These are phyloP conservation scores for Pammene fasciana DNA, from an alignment of 2,888 invertebrate species.

Conservation along the genomic window DNA sequence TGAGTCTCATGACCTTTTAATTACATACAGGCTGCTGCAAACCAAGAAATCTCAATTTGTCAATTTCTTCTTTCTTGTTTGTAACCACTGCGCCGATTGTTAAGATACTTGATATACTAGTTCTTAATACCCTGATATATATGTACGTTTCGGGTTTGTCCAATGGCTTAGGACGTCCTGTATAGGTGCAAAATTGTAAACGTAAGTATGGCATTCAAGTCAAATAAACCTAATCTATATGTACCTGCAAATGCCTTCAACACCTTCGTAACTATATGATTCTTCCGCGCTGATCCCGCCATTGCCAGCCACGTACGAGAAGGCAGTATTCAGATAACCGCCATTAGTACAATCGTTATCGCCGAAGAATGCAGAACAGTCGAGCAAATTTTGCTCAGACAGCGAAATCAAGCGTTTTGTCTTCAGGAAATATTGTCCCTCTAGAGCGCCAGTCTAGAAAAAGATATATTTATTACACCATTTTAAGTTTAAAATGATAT, in stretches of 20 bases:
- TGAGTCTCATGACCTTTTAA: too few species aligned
- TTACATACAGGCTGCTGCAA: too few species aligned
- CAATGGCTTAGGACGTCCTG: too few species aligned
- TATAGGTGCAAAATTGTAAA: too few species aligned
- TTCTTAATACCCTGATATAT: too few species aligned
- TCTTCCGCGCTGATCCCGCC: constrained; percentile 94
- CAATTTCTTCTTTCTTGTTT: too few species aligned
- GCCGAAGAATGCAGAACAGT: constrained; percentile 92
- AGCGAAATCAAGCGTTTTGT: constrained; percentile 89
- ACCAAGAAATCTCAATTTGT: too few species aligned
- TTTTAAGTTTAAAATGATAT: too few species aligned
- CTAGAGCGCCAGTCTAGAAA: constrained; percentile 92
- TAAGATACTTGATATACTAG: too few species aligned
- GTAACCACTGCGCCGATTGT: too few species aligned
- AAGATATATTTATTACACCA: neutral
- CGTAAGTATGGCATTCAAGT: too few species aligned
- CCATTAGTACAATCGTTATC: constrained; percentile 96
- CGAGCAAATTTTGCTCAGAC: constrained; percentile 96
- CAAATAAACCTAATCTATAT: neutral
- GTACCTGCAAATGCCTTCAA: constrained; percentile 86
- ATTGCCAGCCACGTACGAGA: constrained; percentile 91
- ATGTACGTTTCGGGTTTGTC: too few species aligned
- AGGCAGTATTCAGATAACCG: constrained; percentile 91
- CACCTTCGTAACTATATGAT: constrained; percentile 92
- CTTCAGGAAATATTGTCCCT: constrained; percentile 94